These are phyloP conservation scores for Erebia aethiops DNA, from an alignment of 2,888 invertebrate genomes.

Conservation along the genomic window DNA sequence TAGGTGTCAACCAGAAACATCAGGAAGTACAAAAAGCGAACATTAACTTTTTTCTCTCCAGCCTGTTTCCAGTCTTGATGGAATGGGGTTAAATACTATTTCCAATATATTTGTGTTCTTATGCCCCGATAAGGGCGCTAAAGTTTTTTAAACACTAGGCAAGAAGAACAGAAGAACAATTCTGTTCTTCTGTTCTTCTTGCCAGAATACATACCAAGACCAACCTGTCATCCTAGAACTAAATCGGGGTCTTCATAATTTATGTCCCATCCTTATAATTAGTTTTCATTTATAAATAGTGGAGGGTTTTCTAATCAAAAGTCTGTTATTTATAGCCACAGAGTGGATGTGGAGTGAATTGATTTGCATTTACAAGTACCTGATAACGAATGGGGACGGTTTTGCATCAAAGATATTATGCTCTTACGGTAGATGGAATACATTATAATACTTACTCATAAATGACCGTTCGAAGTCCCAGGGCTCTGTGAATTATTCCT, in stretches of 20 bases:
- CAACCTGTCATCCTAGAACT: neutral
- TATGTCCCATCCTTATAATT: slow-evolving; percentile 54
- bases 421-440: slow-evolving; percentile 47
- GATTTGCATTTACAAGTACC: slow-evolving; percentile 69
- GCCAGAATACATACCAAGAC: too few relatives aligned
- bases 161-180: too few relatives aligned
- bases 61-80: too few relatives aligned
- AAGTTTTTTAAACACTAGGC: too few relatives aligned
- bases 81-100: too few relatives aligned
- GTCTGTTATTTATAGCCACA: slow-evolving; percentile 71
- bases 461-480: neutral
- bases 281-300: slow-evolving; percentile 71
- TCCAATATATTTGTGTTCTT: too few relatives aligned
- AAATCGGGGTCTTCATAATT: slow-evolving; percentile 11
- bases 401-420: slow-evolving; percentile 50
- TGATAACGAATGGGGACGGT: slow-evolving; percentile 60
- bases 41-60: too few relatives aligned
- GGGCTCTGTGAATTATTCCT: neutral
- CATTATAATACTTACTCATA: slow-evolving; percentile 37
- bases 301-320: slow-evolving; percentile 71
- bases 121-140: too few relatives aligned
- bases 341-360: slow-evolving; percentile 50
- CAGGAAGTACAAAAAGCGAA: too few relatives aligned
- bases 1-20: too few relatives aligned
- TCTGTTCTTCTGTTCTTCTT: too few relatives aligned